phyloP scores from a whole-genome alignment of 2,113 vertebrate species.

The Tinamus guttatus region DNA sequence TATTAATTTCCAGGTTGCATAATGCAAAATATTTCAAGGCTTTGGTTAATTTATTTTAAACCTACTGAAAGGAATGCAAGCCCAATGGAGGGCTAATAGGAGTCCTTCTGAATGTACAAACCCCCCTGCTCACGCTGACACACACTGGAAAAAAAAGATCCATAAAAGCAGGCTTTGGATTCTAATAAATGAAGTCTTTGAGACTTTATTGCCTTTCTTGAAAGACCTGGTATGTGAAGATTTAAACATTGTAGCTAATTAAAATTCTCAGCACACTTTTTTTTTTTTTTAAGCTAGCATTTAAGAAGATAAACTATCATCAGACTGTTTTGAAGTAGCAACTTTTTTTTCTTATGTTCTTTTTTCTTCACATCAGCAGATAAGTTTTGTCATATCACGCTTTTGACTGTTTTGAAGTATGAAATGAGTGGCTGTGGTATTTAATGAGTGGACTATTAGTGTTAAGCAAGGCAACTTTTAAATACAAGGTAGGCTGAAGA shows the following conservation, averaged over 20 bases:
- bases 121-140: not conserved
- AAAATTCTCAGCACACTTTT: not conserved
- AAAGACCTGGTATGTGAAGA: not conserved
- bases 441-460: not conserved
- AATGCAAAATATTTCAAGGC: not conserved
- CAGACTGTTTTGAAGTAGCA: no score
- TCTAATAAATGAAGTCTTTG: not conserved
- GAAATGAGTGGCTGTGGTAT: not conserved
- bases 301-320: no score
- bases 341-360: not conserved
- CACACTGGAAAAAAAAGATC: not conserved
- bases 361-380: not conserved
- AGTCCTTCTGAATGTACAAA: not conserved
- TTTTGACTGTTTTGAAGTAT: not conserved
- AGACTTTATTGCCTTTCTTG: not conserved
- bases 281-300: not conserved
- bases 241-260: not conserved
- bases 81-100: not conserved
- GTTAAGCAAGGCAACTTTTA: not conserved
- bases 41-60: not conserved
- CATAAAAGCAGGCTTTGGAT: not conserved
- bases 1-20: not conserved
- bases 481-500: not conserved
- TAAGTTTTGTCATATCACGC: not conserved
- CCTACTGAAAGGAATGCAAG: not conserved